phyloP scores from a whole-genome alignment of 2,888 invertebrate species.

The Coelinius sp. region DNA sequence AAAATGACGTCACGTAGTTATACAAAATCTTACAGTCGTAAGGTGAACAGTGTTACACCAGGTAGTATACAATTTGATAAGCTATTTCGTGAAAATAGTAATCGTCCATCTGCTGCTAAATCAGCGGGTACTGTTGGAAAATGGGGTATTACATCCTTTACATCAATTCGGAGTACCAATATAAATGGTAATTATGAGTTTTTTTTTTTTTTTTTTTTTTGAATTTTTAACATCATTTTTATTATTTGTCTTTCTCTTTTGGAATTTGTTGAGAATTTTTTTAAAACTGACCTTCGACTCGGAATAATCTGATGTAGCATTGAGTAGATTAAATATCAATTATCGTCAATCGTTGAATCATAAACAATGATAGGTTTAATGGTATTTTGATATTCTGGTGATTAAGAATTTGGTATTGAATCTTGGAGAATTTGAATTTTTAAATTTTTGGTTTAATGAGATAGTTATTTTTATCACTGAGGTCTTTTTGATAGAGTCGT shows the following conservation, averaged over 20 bases:
- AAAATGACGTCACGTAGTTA: slow-evolving; percentile 69
- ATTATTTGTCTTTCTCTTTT: too few relatives aligned
- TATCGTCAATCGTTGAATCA: not conserved
- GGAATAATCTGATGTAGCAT: not conserved
- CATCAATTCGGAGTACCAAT: slow-evolving; percentile 86
- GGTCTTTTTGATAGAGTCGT: too few relatives aligned
- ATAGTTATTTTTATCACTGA: too few relatives aligned
- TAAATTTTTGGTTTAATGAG: not conserved
- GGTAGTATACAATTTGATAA: slow-evolving; percentile 79
- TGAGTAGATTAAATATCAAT: not conserved
- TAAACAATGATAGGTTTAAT: not conserved
- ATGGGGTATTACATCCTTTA: slow-evolving; percentile 96
- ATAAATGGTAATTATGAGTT: slow-evolving; percentile 77
- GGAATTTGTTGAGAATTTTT: not conserved
- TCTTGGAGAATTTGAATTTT: not conserved
- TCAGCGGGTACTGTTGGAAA: slow-evolving; percentile 93
- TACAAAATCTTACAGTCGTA: slow-evolving; percentile 68
- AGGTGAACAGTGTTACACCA: slow-evolving; percentile 65
- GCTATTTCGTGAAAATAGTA: slow-evolving; percentile 83
- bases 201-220: too few relatives aligned
- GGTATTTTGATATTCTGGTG: not conserved
- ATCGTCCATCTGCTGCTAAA: slow-evolving; percentile 89
- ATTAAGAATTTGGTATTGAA: not conserved
- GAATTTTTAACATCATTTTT: too few relatives aligned
- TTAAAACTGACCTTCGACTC: not conserved